These are phyloP conservation scores for Thereva nobilitata DNA, from an alignment of 2,888 invertebrate genomes.

Conservation along the genomic window DNA sequence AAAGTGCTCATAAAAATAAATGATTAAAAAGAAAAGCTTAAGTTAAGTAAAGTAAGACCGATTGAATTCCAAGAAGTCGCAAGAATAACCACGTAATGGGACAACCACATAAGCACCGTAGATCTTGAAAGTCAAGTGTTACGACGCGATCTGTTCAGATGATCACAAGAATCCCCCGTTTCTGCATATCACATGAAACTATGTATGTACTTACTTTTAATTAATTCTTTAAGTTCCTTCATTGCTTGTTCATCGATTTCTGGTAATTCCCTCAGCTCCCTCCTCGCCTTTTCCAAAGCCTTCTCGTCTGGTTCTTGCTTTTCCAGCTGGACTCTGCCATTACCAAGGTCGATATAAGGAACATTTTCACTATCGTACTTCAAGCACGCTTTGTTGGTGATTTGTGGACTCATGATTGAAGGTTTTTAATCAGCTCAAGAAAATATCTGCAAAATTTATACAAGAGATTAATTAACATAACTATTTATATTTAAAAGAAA, in stretches of 20 bases:
- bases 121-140: too few relatives aligned
- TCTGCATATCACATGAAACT: too few relatives aligned
- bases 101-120: too few relatives aligned
- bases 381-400: constrained; percentile 6
- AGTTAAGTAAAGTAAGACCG: too few relatives aligned
- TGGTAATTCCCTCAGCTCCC: constrained; percentile 73
- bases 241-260: constrained; percentile 67
- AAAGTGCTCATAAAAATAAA: too few relatives aligned
- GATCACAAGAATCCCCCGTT: too few relatives aligned
- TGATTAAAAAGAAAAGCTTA: too few relatives aligned
- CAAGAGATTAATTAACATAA: neutral
- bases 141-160: too few relatives aligned
- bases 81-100: too few relatives aligned
- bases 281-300: constrained; percentile 66
- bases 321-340: constrained; percentile 65
- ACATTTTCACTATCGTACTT: constrained; percentile 62
- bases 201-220: constrained; percentile 59
- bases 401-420: constrained; percentile 16
- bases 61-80: too few relatives aligned
- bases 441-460: neutral
- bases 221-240: constrained; percentile 61
- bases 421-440: neutral
- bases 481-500: neutral
- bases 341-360: constrained; percentile 68
- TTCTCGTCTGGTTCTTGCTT: constrained; percentile 63